These are phyloP conservation scores for Loris lydekkerianus DNA, from an alignment of 2,797 vertebrate genomes.

Conservation along the genomic window DNA sequence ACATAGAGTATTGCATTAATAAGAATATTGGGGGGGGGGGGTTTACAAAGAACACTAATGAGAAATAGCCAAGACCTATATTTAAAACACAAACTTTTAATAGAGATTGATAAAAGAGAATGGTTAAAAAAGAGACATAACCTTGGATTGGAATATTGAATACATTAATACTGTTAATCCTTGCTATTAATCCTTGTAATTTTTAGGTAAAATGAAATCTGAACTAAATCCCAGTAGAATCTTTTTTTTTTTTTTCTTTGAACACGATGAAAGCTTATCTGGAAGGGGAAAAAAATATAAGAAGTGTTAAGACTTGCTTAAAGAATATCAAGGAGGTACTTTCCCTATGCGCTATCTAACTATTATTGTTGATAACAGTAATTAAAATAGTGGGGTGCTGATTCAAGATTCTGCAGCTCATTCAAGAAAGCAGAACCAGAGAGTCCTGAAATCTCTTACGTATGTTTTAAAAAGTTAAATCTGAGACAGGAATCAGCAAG, in stretches of 20 bases:
- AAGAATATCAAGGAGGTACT: neutral
- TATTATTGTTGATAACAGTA: neutral
- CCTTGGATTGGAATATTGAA: neutral
- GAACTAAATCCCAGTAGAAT: constrained; percentile 2
- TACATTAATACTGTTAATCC: neutral
- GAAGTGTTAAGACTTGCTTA: neutral
- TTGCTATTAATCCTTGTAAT: neutral
- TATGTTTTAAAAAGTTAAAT: neutral
- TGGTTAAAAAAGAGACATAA: neutral
- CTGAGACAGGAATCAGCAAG: neutral
- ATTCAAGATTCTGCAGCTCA: neutral
- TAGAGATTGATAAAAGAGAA: neutral
- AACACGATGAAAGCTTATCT: constrained; percentile 4
- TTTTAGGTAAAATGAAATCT: constrained; percentile 38
- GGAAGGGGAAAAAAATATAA: neutral
- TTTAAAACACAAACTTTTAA: constrained; percentile 3
- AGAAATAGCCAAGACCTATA: neutral
- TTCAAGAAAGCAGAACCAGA: neutral
- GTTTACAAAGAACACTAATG: neutral
- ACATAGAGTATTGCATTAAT: neutral
- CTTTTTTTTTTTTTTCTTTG: neutral
- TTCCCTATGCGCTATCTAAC: neutral
- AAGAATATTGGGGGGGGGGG: neutral
- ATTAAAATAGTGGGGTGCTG: neutral
- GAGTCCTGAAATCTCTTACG: neutral